phyloP scores from a whole-genome alignment of 2,888 invertebrate genomes.

The Ommatoiulus sabulosus region DNA sequence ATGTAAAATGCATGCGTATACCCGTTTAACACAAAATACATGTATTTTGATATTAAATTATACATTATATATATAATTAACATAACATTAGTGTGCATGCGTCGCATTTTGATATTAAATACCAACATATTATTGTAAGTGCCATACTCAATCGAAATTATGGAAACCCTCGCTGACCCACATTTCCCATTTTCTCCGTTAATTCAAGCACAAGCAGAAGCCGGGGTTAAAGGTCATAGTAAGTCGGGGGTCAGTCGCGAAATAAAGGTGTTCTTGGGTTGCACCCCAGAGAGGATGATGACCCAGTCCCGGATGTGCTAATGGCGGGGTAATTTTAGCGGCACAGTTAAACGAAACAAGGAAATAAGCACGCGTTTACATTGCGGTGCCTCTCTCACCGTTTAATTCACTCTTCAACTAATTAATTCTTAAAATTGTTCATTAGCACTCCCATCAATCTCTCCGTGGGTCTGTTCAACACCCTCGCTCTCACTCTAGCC shows the following conservation, averaged over 20 bases:
- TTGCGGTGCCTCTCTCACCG: not conserved
- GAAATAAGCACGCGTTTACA: slow-evolving; percentile 14
- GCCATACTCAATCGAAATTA: not conserved
- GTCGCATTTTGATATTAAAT: too few relatives aligned
- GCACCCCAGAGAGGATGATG: slow-evolving; percentile 14
- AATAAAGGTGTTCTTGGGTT: slow-evolving; percentile 15
- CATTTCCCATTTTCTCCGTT: not conserved
- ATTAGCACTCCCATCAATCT: slow-evolving; percentile 16
- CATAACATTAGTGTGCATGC: too few relatives aligned
- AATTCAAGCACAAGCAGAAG: not conserved
- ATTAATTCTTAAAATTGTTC: slow-evolving; percentile 21
- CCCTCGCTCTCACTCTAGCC: too few relatives aligned
- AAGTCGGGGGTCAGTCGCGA: not conserved
- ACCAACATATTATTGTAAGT: too few relatives aligned
- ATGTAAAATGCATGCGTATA: too few relatives aligned
- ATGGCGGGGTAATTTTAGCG: not conserved
- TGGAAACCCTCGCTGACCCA: slow-evolving; percentile 7
- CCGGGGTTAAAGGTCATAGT: not conserved
- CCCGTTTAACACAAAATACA: too few relatives aligned
- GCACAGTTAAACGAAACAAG: not conserved
- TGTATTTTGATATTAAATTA: too few relatives aligned
- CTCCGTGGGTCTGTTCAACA: too few relatives aligned
- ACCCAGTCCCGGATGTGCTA: slow-evolving; percentile 36
- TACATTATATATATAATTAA: too few relatives aligned
- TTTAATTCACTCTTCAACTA: slow-evolving; percentile 17